A percentile compares a stretch with the other conserved stretches of the same genome.
phyloP scores from a whole-genome alignment of 2,888 invertebrate species.

The Mimumesa dahlbomi region DNA sequence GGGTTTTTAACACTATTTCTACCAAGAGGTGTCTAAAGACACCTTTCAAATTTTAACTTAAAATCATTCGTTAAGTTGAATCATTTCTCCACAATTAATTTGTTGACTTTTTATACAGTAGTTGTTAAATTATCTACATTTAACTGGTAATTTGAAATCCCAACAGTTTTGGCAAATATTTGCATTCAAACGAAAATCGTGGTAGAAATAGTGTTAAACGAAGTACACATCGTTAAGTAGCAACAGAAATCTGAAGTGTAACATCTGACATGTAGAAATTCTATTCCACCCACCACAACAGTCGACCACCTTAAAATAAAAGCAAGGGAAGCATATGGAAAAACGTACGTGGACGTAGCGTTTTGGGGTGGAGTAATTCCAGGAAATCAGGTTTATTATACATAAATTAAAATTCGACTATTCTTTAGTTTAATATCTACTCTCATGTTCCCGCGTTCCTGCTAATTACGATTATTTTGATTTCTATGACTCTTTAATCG shows the following conservation, averaged over 20 bases:
- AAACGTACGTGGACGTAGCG: constrained; percentile 86
- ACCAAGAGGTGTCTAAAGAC: no score
- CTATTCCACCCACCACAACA: constrained; percentile 87
- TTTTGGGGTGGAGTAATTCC: constrained; percentile 91
- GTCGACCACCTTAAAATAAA: constrained; percentile 84
- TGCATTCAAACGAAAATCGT: no score
- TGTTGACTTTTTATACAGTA: no score
- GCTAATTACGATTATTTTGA: not conserved
- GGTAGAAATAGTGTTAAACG: no score
- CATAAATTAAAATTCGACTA: not conserved
- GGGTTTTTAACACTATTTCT: no score
- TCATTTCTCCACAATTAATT: no score
- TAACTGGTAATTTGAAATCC: no score
- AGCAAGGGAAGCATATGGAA: constrained; percentile 82
- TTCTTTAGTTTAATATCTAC: not conserved
- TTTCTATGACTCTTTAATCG: not conserved
- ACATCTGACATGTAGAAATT: constrained; percentile 83
- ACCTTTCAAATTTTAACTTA: no score
- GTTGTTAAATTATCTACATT: not conserved
- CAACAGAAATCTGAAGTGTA: no score
- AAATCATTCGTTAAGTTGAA: no score
- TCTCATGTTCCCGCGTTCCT: no score
- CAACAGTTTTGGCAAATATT: no score
- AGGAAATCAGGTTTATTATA: constrained; percentile 82
- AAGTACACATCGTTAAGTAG: constrained; percentile 3